These are phyloP conservation scores for Erpetoichthys calabaricus DNA, from an alignment of 2,797 vertebrate species.

Conservation along the genomic window DNA sequence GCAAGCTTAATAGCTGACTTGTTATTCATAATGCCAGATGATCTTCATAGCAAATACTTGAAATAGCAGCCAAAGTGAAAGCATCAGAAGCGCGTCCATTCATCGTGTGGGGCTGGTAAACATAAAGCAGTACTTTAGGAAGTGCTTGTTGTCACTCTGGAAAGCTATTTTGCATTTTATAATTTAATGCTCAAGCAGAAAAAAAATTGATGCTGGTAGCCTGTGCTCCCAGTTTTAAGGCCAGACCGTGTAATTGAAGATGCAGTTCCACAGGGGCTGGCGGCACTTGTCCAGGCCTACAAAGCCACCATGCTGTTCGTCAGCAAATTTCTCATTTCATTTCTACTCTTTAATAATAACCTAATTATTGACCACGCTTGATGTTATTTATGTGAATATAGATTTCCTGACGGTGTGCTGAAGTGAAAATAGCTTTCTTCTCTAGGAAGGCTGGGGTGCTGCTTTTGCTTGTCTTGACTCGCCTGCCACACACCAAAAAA, in stretches of 20 bases:
- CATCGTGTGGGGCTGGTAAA: no score
- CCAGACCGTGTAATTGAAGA: constrained; percentile 29
- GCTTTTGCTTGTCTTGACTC: constrained; percentile 24
- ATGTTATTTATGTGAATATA: constrained; percentile 14
- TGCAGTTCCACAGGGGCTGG: constrained; percentile 19
- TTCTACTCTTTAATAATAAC: constrained; percentile 6
- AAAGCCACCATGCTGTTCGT: constrained; percentile 19
- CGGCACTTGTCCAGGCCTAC: constrained; percentile 10
- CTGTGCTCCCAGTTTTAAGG: constrained; percentile 14
- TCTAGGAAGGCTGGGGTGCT: constrained; percentile 9
- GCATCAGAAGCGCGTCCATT: no score
- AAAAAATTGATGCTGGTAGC: constrained; percentile 14
- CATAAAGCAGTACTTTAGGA: no score
- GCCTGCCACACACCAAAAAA: constrained; percentile 18
- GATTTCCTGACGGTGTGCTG: constrained; percentile 21
- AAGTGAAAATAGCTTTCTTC: constrained; percentile 26
- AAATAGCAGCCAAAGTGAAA: no score
- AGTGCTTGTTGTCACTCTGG: no score
- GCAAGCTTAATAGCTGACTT: no score
- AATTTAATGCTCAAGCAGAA: no score
- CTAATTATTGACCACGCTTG: constrained; percentile 6
- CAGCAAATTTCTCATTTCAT: constrained; percentile 19
- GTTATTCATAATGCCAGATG: no score
- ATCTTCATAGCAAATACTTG: no score
- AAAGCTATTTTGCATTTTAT: no score